Evolutionary conservation across 2,113 vertebrate species (phyloP), one percentile per base, ranked within the genome.

Genomic region (Paramisgurnus dabryanus): DNA sequence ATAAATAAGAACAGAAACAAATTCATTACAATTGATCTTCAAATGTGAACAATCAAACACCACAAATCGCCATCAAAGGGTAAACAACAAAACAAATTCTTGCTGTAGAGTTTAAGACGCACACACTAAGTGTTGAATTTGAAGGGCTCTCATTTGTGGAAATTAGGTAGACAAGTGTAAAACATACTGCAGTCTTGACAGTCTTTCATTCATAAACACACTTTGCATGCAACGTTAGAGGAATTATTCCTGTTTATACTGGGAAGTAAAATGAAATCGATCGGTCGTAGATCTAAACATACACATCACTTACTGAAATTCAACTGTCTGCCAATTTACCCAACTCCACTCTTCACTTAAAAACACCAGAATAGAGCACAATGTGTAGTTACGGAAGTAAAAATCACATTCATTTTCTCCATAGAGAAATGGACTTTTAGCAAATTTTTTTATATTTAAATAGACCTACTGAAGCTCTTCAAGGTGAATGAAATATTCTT

Each of bases 21-120:
- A 68, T 40, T 58, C 34, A 27, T 66, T 55, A 70, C 74, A 67
- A 13, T 22, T 34, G 73, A 72, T 75, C 79, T 63, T 75, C 39
- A 17, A 61, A 81, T 57, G 57, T 53, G 58, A 69, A 69, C 40
- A 76, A 82, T 61, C 47, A 40, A 22, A 84, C 47, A 55, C 27
- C 69, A 75, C 71, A 82, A 72, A 77, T 58, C 17, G 57, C 45
- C 34, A 41, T 39, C 13, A 60, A 71, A 49, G 75, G 76, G 77
- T 76, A 79, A 79, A 82, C 66, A 60, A 34, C 11, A 27, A 22
- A 70, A 76, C 40, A 40, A 34, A 41, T 64, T 67, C n/a, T 58
- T 18, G 17, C 17, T 58, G n/a, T n/a, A n/a, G 15, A 55, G 53
- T 58, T 58, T n/a, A 11, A 43, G 58, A 64, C 73, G 49, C 53